Conservation (phyloP, 1,140 invertebrate genomes). For the Rhopalosiphum padi region DNA sequence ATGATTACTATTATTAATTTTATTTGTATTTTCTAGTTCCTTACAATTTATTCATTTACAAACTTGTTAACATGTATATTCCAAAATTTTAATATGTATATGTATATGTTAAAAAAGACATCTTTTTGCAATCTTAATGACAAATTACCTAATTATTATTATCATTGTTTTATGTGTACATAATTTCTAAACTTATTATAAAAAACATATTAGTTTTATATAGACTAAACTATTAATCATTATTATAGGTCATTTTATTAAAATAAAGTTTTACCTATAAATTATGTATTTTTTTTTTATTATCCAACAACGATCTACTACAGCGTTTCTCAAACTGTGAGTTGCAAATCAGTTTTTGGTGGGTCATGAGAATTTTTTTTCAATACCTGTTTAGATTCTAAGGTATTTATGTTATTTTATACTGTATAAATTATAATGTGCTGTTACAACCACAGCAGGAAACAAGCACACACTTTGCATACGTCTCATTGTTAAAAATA, state of each 20-base stretch:
- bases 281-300: neutral
- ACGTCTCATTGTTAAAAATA: no score
- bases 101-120: constrained; percentile 44
- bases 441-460: no score
- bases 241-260: constrained; percentile 45
- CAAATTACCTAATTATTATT: constrained; percentile 53
- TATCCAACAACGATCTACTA: neutral
- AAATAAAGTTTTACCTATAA: constrained; percentile 48
- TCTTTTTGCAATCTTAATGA: constrained; percentile 45
- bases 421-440: no score
- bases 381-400: no score
- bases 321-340: no score
- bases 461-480: no score
- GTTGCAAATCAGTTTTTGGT: no score
- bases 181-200: constrained; percentile 34
- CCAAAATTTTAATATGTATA: constrained; percentile 45
- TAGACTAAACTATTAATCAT: constrained; percentile 53
- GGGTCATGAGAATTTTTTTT: no score
- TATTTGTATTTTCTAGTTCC: constrained; percentile 51
- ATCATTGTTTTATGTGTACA: constrained; percentile 46
- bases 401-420: no score
- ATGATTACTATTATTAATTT: constrained; percentile 35
- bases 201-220: constrained; percentile 33
- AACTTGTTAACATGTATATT: constrained; percentile 54
- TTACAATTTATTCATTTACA: constrained; percentile 51